Evolutionary conservation across 2,797 vertebrate genomes (phyloP).

Genomic region (Siniperca scherzeri): DNA sequence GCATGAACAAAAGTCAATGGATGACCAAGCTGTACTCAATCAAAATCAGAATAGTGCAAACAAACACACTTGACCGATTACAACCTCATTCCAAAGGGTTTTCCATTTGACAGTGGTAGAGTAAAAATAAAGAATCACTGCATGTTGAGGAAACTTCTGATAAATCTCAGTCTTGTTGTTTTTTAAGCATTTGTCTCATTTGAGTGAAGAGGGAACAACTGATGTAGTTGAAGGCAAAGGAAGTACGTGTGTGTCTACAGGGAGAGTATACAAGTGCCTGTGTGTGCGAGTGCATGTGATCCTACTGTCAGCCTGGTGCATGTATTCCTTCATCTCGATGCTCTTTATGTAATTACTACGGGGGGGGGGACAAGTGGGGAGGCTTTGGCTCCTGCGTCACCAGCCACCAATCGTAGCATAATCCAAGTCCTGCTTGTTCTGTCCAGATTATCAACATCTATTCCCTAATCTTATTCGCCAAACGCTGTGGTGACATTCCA

Average conservation of each 20-base stretch:
- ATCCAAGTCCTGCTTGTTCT: slow-evolving; percentile 77
- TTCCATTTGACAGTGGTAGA: neutral
- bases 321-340: slow-evolving; percentile 70
- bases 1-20: neutral
- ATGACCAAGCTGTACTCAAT: slow-evolving; percentile 18
- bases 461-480: slow-evolving; percentile 75
- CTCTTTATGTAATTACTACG: slow-evolving; percentile 74
- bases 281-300: slow-evolving; percentile 46
- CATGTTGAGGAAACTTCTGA: neutral
- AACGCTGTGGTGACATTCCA: slow-evolving; percentile 71
- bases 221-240: slow-evolving; percentile 11
- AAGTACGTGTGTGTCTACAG: slow-evolving; percentile 13
- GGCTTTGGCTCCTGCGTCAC: slow-evolving; percentile 72
- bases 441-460: slow-evolving; percentile 81
- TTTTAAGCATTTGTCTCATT: slow-evolving; percentile 1
- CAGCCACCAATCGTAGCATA: slow-evolving; percentile 67
- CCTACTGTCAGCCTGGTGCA: slow-evolving; percentile 43
- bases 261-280: slow-evolving; percentile 21
- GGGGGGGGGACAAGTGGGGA: slow-evolving; percentile 11
- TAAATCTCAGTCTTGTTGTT: neutral
- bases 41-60: slow-evolving; percentile 29
- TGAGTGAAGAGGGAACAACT: slow-evolving; percentile 16
- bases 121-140: neutral
- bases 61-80: slow-evolving; percentile 28
- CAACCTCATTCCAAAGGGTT: slow-evolving; percentile 4